Conservation (phyloP, 2,113 vertebrate genomes). For the Corythoichthys intestinalis region DNA sequence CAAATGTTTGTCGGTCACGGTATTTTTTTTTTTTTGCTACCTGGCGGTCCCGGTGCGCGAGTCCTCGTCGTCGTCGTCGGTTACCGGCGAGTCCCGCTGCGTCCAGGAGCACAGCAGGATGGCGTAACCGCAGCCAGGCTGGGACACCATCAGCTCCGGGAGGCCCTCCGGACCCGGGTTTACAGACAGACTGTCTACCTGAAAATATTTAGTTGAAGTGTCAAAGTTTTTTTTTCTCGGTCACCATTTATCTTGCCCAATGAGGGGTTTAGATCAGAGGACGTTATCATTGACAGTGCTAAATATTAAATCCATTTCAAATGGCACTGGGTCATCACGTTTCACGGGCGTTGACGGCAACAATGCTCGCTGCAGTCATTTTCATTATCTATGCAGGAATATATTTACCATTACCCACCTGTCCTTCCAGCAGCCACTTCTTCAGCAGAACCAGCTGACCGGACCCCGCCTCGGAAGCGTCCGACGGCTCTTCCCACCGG, state of each 20-base stretch:
- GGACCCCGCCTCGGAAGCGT: constrained; percentile 71
- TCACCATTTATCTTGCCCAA: not conserved
- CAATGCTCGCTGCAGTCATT: no score
- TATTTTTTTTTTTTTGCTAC: constrained; percentile 9
- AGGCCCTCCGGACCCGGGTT: constrained; percentile 82
- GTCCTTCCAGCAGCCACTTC: constrained; percentile 96
- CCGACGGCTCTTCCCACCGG: constrained; percentile 85
- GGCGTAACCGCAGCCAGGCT: constrained; percentile 94
- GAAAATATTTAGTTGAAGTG: not conserved
- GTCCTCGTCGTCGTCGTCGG: constrained; percentile 31
- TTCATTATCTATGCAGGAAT: no score
- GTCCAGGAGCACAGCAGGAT: constrained; percentile 90
- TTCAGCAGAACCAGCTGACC: constrained; percentile 90
- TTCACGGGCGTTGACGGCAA: no score
- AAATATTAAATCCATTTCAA: no score
- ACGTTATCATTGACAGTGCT: no score
- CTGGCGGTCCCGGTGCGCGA: constrained; percentile 59
- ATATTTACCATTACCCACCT: constrained; percentile 67
- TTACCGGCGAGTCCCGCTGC: constrained; percentile 51
- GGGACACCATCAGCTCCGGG: constrained; percentile 93
- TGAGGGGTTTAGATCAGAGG: no score
- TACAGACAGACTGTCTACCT: constrained; percentile 95
- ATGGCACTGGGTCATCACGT: no score
- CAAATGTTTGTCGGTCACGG: no score
- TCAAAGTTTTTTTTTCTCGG: not conserved